Percentiles rank a stretch among this genome's conserved stretches.
Conservation (phyloP, 2,797 vertebrate genomes). For the Lindbergichthys nudifrons region DNA sequence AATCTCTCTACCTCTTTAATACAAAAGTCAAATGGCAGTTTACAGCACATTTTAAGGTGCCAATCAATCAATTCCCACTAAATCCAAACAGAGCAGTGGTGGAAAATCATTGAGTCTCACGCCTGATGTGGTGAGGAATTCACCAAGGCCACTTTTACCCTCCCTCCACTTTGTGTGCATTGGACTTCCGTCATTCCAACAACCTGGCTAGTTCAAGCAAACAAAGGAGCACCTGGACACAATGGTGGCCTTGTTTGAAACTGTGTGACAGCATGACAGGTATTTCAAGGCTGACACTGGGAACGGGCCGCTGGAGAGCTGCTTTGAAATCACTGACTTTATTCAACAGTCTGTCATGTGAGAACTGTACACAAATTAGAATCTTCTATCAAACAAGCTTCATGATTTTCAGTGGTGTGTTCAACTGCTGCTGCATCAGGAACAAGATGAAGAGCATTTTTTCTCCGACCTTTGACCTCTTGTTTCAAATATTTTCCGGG, state of each 20-base stretch:
- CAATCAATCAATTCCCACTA: slow-evolving; percentile 31
- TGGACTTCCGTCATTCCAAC: slow-evolving; percentile 37
- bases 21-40: not conserved
- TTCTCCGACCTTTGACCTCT: not conserved
- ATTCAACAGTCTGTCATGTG: not conserved
- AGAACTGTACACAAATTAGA: slow-evolving; percentile 5
- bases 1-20: not conserved
- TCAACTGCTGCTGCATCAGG: not conserved
- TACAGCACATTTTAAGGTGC: slow-evolving; percentile 8
- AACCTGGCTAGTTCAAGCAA: slow-evolving; percentile 54
- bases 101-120: slow-evolving; percentile 20
- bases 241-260: slow-evolving; percentile 58
- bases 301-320: not conserved
- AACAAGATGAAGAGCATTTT: not conserved
- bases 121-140: slow-evolving; percentile 50
- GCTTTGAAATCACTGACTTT: slow-evolving; percentile 10
- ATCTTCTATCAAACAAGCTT: not conserved
- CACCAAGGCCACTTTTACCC: slow-evolving; percentile 41
- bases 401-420: not conserved
- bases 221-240: slow-evolving; percentile 71
- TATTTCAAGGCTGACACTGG: slow-evolving; percentile 56
- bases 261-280: slow-evolving; percentile 55
- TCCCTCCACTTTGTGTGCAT: slow-evolving; percentile 30
- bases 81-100: slow-evolving; percentile 31
- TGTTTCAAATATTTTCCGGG: not conserved